A percentile compares a stretch with the other conserved stretches of the same genome.
These are phyloP conservation scores for Halichondria panicea DNA, from an alignment of 37 sponge, comb jelly and placozoan species.

Conservation along the genomic window DNA sequence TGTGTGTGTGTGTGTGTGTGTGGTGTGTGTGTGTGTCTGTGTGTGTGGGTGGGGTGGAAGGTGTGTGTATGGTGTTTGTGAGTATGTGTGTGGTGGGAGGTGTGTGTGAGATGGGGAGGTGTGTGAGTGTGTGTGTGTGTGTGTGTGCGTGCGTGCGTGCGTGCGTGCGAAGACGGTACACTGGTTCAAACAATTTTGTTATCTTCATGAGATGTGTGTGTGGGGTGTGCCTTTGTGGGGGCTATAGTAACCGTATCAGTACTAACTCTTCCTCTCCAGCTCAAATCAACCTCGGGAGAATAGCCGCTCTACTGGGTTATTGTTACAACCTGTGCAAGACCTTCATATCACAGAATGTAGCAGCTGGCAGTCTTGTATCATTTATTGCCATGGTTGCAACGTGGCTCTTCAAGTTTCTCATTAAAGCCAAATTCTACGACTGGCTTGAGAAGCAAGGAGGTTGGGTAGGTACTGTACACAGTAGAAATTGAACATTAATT, in stretches of 20 bases:
- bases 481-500: too few species aligned
- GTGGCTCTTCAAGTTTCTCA: conserved; percentile 57
- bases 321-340: conserved; percentile 51
- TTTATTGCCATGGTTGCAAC: conserved; percentile 32
- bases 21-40: not conserved
- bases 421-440: conserved; percentile 60
- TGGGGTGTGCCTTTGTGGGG: too few species aligned
- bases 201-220: too few species aligned
- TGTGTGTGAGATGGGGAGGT: too few species aligned
- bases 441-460: conserved; percentile 55
- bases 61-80: too few species aligned
- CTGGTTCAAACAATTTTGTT: not conserved
- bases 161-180: not conserved
- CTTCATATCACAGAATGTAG: conserved; percentile 7
- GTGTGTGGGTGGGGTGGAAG: not conserved
- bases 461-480: too few species aligned
- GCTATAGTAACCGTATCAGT: too few species aligned
- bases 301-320: conserved; percentile 53
- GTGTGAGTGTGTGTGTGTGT: too few species aligned
- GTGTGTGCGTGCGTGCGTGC: not conserved
- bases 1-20: not conserved
- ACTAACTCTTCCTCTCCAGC: conserved; percentile 40
- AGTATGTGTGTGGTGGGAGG: too few species aligned
- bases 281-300: conserved; percentile 42
- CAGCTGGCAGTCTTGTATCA: not conserved